Evolutionary conservation across 2,113 vertebrate genomes (phyloP).

Genomic region (Amblyornis subalaris): DNA sequence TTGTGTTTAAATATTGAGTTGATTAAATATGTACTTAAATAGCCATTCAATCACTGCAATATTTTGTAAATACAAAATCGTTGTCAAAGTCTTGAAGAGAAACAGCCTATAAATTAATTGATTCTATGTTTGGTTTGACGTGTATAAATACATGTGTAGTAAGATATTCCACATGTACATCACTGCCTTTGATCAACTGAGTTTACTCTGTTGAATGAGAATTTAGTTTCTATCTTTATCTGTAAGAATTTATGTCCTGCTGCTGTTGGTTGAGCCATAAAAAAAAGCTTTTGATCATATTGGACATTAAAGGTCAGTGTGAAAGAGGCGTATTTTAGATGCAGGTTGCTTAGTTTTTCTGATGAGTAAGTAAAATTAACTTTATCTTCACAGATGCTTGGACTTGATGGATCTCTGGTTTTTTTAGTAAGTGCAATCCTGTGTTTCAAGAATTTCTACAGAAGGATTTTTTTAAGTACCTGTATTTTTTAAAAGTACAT

Average conservation of each 20-base stretch:
- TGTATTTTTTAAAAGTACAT: not conserved
- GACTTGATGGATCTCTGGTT: conserved; percentile 92
- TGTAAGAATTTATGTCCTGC: not conserved
- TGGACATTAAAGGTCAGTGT: not conserved
- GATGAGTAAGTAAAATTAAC: not conserved
- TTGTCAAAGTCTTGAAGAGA: not conserved
- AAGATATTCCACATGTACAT: not conserved
- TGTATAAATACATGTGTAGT: not conserved
- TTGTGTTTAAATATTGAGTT: not conserved
- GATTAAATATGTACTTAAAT: not conserved
- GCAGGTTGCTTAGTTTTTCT: not conserved
- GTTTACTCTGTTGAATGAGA: not conserved
- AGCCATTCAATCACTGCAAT: not conserved
- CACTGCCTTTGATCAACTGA: not conserved
- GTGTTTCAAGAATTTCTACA: not conserved
- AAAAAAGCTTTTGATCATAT: not conserved
- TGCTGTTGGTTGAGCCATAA: not conserved
- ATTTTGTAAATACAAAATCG: not conserved
- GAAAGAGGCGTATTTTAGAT: not conserved
- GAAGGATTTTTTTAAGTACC: not conserved
- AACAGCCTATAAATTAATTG: not conserved
- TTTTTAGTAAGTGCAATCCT: conserved; percentile 84
- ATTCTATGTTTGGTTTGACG: not conserved
- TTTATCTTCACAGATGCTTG: conserved; percentile 85
- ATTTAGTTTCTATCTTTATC: not conserved